A percentile compares a stretch with the other conserved stretches of the same genome.
Evolutionary conservation across 2,888 invertebrate genomes (phyloP).

Genomic region (Ashinkailepas kermadecensis): DNA sequence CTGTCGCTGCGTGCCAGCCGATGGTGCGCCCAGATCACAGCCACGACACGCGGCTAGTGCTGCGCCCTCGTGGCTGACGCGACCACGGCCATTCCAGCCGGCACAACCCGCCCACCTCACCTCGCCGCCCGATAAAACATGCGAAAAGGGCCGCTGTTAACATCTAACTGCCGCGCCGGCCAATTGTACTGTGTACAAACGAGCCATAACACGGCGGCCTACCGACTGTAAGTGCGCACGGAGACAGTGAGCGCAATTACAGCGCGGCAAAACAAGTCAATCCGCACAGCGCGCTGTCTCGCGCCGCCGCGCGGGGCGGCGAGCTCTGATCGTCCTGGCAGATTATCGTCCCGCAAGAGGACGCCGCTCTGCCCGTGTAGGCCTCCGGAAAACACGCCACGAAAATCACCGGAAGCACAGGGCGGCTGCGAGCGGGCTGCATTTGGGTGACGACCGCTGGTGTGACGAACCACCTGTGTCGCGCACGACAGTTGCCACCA

Average conservation of each 20-base stretch:
- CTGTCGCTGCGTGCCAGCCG: background rate
- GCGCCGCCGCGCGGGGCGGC: background rate
- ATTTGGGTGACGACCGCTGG: background rate
- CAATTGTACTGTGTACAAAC: slow-evolving; percentile 2
- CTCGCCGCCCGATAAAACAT: background rate
- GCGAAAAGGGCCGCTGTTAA: slow-evolving; percentile 20
- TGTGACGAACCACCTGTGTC: background rate
- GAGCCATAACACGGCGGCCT: slow-evolving; percentile 15
- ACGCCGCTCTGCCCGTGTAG: background rate
- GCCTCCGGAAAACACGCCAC: no score
- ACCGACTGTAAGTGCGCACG: slow-evolving; percentile 9
- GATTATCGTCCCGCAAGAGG: background rate
- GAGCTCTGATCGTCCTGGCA: background rate
- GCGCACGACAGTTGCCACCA: background rate
- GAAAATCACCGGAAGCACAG: background rate
- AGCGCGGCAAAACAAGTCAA: slow-evolving; percentile 14
- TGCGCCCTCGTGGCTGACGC: background rate
- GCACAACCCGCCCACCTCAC: background rate
- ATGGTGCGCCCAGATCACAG: slow-evolving; percentile 4
- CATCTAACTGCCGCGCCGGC: background rate
- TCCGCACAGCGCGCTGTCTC: background rate
- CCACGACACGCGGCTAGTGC: background rate
- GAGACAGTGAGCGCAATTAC: slow-evolving; percentile 1
- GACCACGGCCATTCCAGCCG: background rate
- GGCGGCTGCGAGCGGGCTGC: background rate